Percentiles rank a stretch among this genome's conserved stretches.
Conservation (phyloP, 2,888 invertebrate genomes). For the Pinctada fucata region DNA sequence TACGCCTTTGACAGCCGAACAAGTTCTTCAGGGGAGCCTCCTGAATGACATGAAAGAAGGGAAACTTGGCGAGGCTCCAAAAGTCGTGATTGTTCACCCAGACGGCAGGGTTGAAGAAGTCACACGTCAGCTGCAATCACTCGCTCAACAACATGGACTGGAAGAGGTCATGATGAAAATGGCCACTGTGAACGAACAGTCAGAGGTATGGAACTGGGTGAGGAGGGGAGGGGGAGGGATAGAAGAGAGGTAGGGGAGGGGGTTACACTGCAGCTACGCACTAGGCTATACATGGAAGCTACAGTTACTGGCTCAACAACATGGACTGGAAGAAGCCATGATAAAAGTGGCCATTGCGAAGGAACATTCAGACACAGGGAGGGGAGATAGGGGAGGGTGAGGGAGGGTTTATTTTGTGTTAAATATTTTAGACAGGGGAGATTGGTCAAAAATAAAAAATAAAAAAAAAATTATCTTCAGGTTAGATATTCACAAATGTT, state of each 20-base stretch:
- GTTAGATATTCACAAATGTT: no score
- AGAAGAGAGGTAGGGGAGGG: constrained; percentile 49
- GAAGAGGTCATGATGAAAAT: constrained; percentile 30
- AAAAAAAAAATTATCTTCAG: no score
- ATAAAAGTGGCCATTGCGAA: background rate
- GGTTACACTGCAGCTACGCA: constrained; percentile 55
- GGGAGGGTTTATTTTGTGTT: no score
- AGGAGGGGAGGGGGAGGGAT: background rate
- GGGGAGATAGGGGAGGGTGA: background rate
- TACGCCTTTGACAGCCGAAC: constrained; percentile 57
- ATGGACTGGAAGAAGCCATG: constrained; percentile 28
- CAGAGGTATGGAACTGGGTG: background rate
- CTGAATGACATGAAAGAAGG: constrained; percentile 67
- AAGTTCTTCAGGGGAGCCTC: constrained; percentile 65
- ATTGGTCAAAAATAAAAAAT: no score
- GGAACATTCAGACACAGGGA: background rate
- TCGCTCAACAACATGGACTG: constrained; percentile 42
- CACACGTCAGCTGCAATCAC: constrained; percentile 58
- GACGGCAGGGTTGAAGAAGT: constrained; percentile 70
- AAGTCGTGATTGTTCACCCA: constrained; percentile 72
- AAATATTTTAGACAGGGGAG: no score
- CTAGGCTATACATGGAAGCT: no score
- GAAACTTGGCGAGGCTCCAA: constrained; percentile 66
- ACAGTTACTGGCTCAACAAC: constrained; percentile 48
- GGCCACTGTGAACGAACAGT: background rate